Percentiles rank a stretch among this genome's conserved stretches.
Evolutionary conservation across 2,888 invertebrate species (phyloP).

Genomic region (Andrena fulva): DNA sequence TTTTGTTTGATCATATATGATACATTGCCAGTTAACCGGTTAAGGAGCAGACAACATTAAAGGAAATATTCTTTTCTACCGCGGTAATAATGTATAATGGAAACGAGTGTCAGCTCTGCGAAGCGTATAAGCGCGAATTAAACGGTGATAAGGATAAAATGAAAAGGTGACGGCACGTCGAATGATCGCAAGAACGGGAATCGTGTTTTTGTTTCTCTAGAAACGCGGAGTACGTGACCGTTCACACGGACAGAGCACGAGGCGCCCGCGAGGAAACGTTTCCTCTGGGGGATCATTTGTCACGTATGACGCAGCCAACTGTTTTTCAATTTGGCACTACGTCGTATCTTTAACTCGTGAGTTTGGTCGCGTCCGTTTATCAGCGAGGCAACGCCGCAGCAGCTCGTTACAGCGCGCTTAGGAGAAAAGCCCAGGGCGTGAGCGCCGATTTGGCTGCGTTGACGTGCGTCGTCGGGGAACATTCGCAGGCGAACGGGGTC

Average conservation of each 20-base stretch:
- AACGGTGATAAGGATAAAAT: background rate
- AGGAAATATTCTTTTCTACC: background rate
- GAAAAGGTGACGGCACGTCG: background rate
- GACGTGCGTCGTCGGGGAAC: background rate
- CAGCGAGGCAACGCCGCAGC: slow-evolving; percentile 16
- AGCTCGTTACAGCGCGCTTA: slow-evolving; percentile 12
- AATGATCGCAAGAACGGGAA: background rate
- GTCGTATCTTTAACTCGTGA: slow-evolving; percentile 35
- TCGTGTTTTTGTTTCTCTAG: background rate
- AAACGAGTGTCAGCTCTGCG: background rate
- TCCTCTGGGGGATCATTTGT: slow-evolving; percentile 22
- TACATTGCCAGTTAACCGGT: too few species aligned
- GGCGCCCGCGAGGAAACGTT: background rate
- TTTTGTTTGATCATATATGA: too few species aligned
- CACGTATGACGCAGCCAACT: slow-evolving; percentile 37
- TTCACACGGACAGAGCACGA: slow-evolving; percentile 1
- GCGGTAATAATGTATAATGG: background rate
- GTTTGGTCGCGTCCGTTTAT: slow-evolving; percentile 50
- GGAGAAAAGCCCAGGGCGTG: background rate
- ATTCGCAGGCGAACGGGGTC: background rate
- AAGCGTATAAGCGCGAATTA: background rate
- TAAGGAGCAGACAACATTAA: background rate
- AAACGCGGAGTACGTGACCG: slow-evolving; percentile 34
- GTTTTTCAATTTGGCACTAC: slow-evolving; percentile 48
- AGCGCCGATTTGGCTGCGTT: background rate